These are phyloP conservation scores for Asbolus verrucosus DNA, from an alignment of 1,140 invertebrate species.

Conservation along the genomic window DNA sequence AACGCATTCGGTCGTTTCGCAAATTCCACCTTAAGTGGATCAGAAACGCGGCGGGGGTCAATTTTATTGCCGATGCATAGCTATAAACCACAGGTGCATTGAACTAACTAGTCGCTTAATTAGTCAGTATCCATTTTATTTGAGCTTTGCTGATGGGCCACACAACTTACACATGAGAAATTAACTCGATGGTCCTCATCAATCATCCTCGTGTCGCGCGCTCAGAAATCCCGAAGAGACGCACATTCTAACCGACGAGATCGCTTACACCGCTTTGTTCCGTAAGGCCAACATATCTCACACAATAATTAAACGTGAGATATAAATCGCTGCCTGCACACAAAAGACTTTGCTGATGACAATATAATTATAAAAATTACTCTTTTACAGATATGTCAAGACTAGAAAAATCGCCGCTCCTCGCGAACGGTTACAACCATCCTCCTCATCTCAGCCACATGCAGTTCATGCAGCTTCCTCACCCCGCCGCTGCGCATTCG, in stretches of 20 bases:
- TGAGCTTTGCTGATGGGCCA: slow-evolving; percentile 45
- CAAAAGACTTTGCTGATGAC: background rate
- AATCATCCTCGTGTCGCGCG: slow-evolving; percentile 50
- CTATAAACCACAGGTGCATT: slow-evolving; percentile 43
- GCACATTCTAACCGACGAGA: slow-evolving; percentile 22
- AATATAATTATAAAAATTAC: slow-evolving; percentile 34
- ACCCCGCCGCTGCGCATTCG: slow-evolving; percentile 76
- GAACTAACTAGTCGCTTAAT: slow-evolving; percentile 45
- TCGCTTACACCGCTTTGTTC: slow-evolving; percentile 36
- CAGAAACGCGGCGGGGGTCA: slow-evolving; percentile 22
- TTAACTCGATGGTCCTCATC: slow-evolving; percentile 49
- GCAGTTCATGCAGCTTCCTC: slow-evolving; percentile 88
- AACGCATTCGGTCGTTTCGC: slow-evolving; percentile 18
- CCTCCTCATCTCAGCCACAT: slow-evolving; percentile 91
- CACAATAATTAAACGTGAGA: slow-evolving; percentile 20
- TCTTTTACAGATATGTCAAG: slow-evolving; percentile 81
- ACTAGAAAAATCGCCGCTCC: slow-evolving; percentile 89
- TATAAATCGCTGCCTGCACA: background rate
- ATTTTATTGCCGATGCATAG: slow-evolving; percentile 42
- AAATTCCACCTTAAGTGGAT: slow-evolving; percentile 31
- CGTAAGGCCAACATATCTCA: slow-evolving; percentile 27
- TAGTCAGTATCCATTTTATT: slow-evolving; percentile 48
- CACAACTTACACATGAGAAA: slow-evolving; percentile 48
- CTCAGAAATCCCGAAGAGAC: slow-evolving; percentile 36
- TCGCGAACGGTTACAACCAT: slow-evolving; percentile 95